Base-by-base conservation (phyloP, 2,888 invertebrate genomes). In the Endomychus coccineus region DNA sequence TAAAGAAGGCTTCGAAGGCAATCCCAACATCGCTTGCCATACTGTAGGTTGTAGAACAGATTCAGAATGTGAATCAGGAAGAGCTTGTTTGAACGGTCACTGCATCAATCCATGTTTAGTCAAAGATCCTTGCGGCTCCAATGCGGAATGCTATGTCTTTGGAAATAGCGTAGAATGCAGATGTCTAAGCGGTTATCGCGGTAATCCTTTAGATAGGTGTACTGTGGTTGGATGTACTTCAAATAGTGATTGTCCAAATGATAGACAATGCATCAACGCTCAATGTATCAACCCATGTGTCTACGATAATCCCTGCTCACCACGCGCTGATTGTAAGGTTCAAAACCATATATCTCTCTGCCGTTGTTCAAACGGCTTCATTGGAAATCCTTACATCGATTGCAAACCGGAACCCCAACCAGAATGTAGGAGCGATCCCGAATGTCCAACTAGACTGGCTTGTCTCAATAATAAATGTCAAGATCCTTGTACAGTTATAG, bases 281-380 rank as follows among this genome's bases (percentile, higher is more conserved):
- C 85, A 87, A 57, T 92, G 92, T 62, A 75, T 86, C 27, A 80
- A 87, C 60, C 88, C 90, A 4, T 91, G 91, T 58, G 66, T 83
- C 3, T 78, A 80, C 41, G 78, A 78, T 38, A 83, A 83, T 51
- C 75, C 76, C 5, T 92, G 91, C 56, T 80, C 86, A 0, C 70
- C 77, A 2, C 73, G 80, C 36, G 88, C 89, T 3, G 78, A 83
- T 55, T 92, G 92, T 56, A 72, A 75, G 28, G 82, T 86, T 1
- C 77, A 83, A 53, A 84, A 87, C 56, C 91, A 92, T 55, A 71
- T 85, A 46, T 77, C 87, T 1, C 71, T 87, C n/a, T 92, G 92
- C 56, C 80, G 85, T 62, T 92, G 91, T 60, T 83, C 83, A 15
- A 63, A 71, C 22, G 83, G 83, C 16, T 80, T 75, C 54, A 69